Base-by-base conservation (phyloP, 2,113 vertebrate genomes). In the Malaclemys terrapin region DNA sequence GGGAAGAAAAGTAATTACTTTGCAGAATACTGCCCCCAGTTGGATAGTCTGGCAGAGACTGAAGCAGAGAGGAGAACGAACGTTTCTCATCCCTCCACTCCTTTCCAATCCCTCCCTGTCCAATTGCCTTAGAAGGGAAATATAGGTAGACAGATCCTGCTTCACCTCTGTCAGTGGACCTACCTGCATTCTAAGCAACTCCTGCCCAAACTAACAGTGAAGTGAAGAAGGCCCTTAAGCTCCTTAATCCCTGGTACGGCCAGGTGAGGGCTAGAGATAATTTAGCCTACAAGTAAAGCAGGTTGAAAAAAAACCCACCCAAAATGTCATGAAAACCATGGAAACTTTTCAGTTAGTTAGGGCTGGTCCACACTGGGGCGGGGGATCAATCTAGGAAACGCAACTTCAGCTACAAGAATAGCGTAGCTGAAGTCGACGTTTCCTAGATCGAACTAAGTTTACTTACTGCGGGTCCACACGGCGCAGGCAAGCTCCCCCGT, bases 11-110 rank as follows among this genome's bases (percentile, higher is more conserved):
- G 17, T 31, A 49, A 27, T 25, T 17, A 47, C 76, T 29, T 49
- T 45, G 38, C 76, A 29, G 54, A n/a, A 27, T 0, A 0, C 35
- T 72, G 69, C 42, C 2, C 5, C 62, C 42, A 1, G 0, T 0
- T 27, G 45, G 79, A 52, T 42, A 56, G 25, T 45, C 19, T 8
- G 4, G 14, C 31, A 5, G 1, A 59, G n/a, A 38, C 11, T 69
- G 65, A 38, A n/a, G 16, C 16, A 35, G 29, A n/a, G 17, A 38
- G n/a, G 80, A 52, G 38, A 84, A 81, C 31, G 6, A 1, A 1
- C 5, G 27, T 10, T 8, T 20, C 65, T 72, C 35, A 54, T 72
- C 35, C 50, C 29, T 42, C 54, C 3, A 6, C 27, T 69, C 35
- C 17, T 53, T 72, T 38, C 57, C n/a, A 49, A 49, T 22, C 80